A percentile compares a stretch with the other conserved stretches of the same genome.
Evolutionary conservation across 1,140 invertebrate species (phyloP).

Genomic region (Cyclargus thomasi): DNA sequence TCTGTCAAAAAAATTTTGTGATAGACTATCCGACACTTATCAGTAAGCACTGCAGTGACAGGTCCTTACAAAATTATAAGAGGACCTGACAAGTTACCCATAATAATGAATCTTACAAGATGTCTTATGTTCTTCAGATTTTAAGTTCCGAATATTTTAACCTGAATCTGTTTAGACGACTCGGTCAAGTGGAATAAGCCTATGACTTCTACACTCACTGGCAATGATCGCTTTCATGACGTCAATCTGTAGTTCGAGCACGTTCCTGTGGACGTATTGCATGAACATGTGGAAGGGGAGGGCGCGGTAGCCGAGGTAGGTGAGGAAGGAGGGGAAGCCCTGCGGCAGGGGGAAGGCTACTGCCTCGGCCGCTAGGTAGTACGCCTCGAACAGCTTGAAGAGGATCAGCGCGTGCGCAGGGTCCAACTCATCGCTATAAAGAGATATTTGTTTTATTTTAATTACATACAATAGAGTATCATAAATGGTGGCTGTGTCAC

Average conservation of each 20-base stretch:
- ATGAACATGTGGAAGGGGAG: constrained; percentile 84
- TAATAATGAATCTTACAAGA: no score
- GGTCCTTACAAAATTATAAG: no score
- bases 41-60: no score
- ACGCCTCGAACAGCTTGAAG: constrained; percentile 85
- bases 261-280: constrained; percentile 86
- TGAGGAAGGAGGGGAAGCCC: constrained; percentile 90
- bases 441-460: not conserved
- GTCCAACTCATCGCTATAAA: constrained; percentile 81
- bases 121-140: no score
- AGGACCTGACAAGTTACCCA: no score
- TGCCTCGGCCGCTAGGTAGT: constrained; percentile 84
- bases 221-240: constrained; percentile 89
- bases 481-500: no score
- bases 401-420: constrained; percentile 80
- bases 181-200: no score
- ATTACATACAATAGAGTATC: no score
- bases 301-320: constrained; percentile 87
- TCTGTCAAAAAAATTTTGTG: no score
- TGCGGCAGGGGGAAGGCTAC: constrained; percentile 88
- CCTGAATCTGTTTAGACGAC: no score
- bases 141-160: no score
- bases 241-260: constrained; percentile 90
- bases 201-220: constrained; percentile 77
- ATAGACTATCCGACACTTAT: no score